phyloP scores from a whole-genome alignment of 1,140 invertebrate genomes.

The Sarcophaga peregrina region DNA sequence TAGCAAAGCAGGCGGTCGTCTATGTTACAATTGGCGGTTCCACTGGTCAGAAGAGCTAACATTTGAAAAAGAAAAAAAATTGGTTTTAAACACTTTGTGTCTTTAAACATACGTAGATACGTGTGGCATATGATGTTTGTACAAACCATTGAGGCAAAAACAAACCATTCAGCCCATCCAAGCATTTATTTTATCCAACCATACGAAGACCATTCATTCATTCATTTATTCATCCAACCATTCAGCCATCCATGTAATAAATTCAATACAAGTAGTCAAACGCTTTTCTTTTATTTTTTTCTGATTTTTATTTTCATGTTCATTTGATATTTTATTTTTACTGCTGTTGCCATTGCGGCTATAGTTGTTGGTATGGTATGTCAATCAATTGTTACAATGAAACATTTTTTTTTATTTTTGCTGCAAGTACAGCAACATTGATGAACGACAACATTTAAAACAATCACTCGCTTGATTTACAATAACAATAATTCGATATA shows the following conservation, averaged over 20 bases:
- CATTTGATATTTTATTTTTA: not conserved
- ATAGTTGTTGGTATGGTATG: not conserved
- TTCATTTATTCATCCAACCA: not conserved
- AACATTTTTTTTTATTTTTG: not conserved
- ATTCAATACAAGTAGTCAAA: slow-evolving; percentile 39
- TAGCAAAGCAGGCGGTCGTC: not conserved
- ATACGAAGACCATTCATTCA: not conserved
- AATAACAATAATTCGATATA: slow-evolving; percentile 22
- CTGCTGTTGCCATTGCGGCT: no score
- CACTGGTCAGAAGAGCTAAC: not conserved
- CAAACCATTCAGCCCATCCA: slow-evolving; percentile 11
- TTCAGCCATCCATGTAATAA: slow-evolving; percentile 35
- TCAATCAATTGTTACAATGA: not conserved
- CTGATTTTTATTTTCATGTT: not conserved
- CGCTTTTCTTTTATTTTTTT: not conserved
- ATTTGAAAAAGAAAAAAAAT: not conserved
- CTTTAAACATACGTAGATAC: not conserved
- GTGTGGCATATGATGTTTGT: not conserved
- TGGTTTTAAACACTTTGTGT: no score
- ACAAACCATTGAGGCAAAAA: slow-evolving; percentile 14
- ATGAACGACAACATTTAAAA: not conserved
- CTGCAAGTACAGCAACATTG: no score
- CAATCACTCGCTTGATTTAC: slow-evolving; percentile 22
- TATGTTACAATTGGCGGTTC: not conserved
- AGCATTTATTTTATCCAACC: slow-evolving; percentile 1